These are phyloP conservation scores for Sinocyclocheilus anophthalmus DNA, from an alignment of 2,113 vertebrate species.

Conservation along the genomic window DNA sequence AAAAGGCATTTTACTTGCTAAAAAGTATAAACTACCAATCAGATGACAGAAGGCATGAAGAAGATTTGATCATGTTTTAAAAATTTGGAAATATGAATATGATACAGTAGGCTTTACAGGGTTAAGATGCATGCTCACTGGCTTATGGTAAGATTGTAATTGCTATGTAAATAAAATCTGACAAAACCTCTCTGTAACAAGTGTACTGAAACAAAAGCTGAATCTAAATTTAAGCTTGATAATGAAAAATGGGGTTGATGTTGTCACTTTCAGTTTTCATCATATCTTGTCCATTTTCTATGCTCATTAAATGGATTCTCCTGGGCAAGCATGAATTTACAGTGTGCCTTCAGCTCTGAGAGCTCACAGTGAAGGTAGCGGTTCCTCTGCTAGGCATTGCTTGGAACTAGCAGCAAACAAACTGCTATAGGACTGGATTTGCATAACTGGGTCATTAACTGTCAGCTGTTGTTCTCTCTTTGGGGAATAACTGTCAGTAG, in stretches of 20 bases:
- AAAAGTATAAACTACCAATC: neutral
- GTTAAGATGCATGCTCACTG: too few relatives aligned
- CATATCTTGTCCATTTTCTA: neutral
- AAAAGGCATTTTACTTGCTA: neutral
- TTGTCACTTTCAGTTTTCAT: neutral
- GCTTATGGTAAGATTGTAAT: neutral
- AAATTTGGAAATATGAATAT: too few relatives aligned
- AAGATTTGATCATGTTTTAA: too few relatives aligned
- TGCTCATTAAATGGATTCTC: conserved; percentile 22
- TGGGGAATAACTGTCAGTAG: conserved; percentile 67
- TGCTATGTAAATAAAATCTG: neutral
- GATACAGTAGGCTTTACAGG: too few relatives aligned
- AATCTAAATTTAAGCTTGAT: neutral
- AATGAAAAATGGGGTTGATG: neutral
- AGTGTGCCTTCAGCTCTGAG: conserved; percentile 13
- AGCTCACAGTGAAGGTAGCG: neutral
- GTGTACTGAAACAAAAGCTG: neutral
- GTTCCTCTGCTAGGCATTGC: conserved; percentile 59
- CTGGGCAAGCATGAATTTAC: conserved; percentile 22
- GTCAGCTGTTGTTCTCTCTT: conserved; percentile 65
- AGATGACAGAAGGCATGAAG: neutral
- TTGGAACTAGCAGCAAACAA: conserved; percentile 57
- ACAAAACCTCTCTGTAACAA: neutral
- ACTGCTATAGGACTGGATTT: conserved; percentile 64
- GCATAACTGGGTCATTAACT: conserved; percentile 78